Percentiles rank a stretch among this genome's conserved stretches.
Conservation (phyloP, 2,888 invertebrate genomes). For the Hemistola chrysoprasaria region DNA sequence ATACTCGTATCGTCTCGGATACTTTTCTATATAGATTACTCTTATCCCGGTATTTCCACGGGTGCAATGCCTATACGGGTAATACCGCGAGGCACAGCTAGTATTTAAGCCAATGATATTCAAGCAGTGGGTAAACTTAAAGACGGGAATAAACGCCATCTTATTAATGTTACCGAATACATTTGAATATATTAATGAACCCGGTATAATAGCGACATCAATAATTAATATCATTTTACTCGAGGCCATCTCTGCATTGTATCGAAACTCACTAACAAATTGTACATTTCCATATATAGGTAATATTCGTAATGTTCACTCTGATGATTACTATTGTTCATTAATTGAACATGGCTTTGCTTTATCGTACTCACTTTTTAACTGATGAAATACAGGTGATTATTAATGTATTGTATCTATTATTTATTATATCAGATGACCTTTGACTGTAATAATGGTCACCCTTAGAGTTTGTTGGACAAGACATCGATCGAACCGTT, state of each 20-base stretch:
- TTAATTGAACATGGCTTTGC: slow-evolving; percentile 1
- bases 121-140: too few relatives aligned
- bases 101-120: too few relatives aligned
- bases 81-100: too few relatives aligned
- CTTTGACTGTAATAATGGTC: background rate
- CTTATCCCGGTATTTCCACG: too few relatives aligned
- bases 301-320: too few relatives aligned
- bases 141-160: too few relatives aligned
- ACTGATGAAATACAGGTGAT: too few relatives aligned
- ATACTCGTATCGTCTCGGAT: too few relatives aligned
- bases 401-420: slow-evolving; percentile 3
- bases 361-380: background rate
- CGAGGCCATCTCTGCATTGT: background rate
- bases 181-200: slow-evolving; percentile 17
- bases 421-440: slow-evolving; percentile 3
- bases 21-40: too few relatives aligned
- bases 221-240: slow-evolving; percentile 1
- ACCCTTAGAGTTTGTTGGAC: background rate
- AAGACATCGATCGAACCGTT: slow-evolving; percentile 5
- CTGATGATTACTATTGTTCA: background rate
- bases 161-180: background rate
- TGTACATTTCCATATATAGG: too few relatives aligned
- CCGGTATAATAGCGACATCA: slow-evolving; percentile 27
- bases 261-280: too few relatives aligned
- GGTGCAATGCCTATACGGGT: too few relatives aligned